These are phyloP conservation scores for Nothocercus nigrocapillus DNA, from an alignment of 2,113 vertebrate species.

Conservation along the genomic window DNA sequence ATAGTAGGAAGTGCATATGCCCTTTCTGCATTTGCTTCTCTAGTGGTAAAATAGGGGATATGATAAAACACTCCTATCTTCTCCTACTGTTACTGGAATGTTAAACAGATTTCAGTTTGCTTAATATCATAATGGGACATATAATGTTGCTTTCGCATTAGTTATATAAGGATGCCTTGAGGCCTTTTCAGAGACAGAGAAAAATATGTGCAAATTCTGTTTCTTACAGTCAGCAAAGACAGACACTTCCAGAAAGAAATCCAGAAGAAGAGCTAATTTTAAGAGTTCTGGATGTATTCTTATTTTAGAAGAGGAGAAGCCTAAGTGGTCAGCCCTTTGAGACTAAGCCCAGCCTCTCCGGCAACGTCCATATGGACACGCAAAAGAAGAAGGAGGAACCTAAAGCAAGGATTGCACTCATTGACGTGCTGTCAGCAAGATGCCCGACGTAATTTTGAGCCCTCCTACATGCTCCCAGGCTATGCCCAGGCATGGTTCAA, in stretches of 20 bases:
- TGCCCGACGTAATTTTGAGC: not conserved
- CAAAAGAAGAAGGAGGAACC: not conserved
- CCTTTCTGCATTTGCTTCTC: not conserved
- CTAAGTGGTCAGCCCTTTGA: not conserved
- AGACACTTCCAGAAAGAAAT: not conserved
- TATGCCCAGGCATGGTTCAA: not conserved
- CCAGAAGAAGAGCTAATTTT: not conserved
- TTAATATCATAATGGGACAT: not conserved
- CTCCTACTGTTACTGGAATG: not conserved
- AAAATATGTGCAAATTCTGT: not conserved
- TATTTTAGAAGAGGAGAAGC: not conserved
- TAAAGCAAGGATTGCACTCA: not conserved
- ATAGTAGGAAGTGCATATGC: not conserved
- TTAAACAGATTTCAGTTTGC: not conserved
- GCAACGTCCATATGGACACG: not conserved
- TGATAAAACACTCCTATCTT: not conserved
- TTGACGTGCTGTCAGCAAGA: not conserved
- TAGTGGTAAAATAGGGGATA: accelerated
- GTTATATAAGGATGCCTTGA: not conserved
- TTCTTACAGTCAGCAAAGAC: not conserved
- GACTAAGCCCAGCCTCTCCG: not conserved
- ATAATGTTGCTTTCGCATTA: not conserved
- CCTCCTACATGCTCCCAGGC: not conserved
- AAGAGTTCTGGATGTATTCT: not conserved
- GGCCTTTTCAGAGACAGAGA: not conserved